Evolutionary conservation across 2,113 vertebrate genomes (phyloP).

Genomic region (Cardinalis cardinalis): DNA sequence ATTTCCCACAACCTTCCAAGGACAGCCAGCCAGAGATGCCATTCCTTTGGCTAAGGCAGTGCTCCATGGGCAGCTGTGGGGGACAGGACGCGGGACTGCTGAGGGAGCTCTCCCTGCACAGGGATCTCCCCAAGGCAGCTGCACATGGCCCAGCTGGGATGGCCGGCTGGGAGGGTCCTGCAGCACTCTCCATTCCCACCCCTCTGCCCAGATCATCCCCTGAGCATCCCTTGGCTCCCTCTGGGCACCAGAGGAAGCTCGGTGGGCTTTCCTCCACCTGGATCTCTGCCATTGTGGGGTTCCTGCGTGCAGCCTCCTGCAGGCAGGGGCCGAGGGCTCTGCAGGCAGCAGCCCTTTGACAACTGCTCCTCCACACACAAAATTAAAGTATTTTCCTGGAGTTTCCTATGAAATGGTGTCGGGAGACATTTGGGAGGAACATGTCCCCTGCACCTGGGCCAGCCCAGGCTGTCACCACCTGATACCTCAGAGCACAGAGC

Average conservation of each 20-base stretch:
- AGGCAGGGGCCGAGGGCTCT: background rate
- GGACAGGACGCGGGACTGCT: background rate
- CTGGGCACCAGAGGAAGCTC: background rate
- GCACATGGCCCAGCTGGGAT: accelerated
- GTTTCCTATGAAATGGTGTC: background rate
- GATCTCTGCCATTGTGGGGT: background rate
- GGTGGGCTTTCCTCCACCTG: background rate
- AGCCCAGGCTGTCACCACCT: background rate
- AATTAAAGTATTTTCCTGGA: background rate
- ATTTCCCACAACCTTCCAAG: background rate
- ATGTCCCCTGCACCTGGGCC: background rate
- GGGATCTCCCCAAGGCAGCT: background rate
- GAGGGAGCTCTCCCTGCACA: background rate
- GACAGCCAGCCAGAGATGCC: background rate
- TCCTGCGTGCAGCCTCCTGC: background rate
- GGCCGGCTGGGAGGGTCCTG: background rate
- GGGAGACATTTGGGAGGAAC: background rate
- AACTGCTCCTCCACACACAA: background rate
- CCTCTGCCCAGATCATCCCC: background rate
- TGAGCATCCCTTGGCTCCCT: background rate
- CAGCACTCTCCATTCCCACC: background rate
- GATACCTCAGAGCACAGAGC: background rate
- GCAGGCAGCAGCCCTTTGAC: background rate
- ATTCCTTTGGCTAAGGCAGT: background rate
- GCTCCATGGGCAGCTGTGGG: background rate